These are phyloP conservation scores for Drosophila baimaii DNA, from an alignment of 1,140 invertebrate genomes.

Conservation along the genomic window DNA sequence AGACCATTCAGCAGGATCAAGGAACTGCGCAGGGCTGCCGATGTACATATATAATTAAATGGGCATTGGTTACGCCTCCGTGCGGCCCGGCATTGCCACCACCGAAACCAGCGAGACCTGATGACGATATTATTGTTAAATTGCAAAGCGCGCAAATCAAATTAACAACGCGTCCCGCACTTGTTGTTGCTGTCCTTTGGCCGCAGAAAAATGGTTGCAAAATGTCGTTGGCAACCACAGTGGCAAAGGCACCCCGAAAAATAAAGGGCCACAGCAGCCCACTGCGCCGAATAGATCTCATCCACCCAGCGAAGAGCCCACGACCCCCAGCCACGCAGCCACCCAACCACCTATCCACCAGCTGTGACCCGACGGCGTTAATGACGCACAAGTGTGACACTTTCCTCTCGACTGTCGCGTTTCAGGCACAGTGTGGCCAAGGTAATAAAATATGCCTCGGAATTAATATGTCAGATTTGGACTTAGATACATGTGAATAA, in stretches of 20 bases:
- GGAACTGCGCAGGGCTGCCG: conserved; percentile 25
- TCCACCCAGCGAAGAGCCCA: conserved; percentile 9
- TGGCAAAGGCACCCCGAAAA: conserved; percentile 58
- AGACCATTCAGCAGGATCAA: conserved; percentile 18
- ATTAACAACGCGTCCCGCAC: conserved; percentile 68
- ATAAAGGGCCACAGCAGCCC: conserved; percentile 8
- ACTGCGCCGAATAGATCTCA: conserved; percentile 23
- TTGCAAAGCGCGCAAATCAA: conserved; percentile 82
- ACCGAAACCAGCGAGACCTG: conserved; percentile 50
- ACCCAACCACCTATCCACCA: conserved; percentile 66
- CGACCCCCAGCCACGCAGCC: conserved; percentile 9
- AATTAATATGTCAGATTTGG: too few species aligned
- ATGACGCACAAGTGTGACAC: conserved; percentile 83
- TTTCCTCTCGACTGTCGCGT: conserved; percentile 40
- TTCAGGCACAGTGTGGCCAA: conserved; percentile 20
- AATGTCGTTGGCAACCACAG: conserved; percentile 80
- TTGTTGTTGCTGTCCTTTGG: conserved; percentile 56
- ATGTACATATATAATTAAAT: conserved; percentile 64
- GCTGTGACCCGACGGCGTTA: conserved; percentile 80
- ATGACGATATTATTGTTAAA: conserved; percentile 82
- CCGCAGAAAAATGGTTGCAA: conserved; percentile 80
- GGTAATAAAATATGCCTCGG: not conserved
- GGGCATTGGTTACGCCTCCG: conserved; percentile 66
- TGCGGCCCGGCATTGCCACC: conserved; percentile 8
- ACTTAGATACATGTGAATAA: too few species aligned